Conservation (phyloP, 2,113 vertebrate genomes). For the Toxotes jaculatrix region DNA sequence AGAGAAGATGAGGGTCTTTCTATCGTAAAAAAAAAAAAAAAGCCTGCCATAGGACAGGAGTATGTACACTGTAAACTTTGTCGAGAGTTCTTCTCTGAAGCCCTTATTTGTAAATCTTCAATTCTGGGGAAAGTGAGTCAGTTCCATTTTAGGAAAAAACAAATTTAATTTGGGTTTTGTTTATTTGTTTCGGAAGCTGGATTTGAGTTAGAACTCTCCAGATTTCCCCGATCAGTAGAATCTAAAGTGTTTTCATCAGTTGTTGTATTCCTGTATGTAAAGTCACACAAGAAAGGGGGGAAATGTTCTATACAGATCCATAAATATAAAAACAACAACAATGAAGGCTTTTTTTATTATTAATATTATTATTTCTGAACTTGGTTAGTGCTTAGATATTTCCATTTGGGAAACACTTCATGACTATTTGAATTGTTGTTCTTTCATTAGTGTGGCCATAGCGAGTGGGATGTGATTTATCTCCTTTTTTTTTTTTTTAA, state of each 20-base stretch:
- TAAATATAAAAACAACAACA: constrained; percentile 90
- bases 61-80: constrained; percentile 99
- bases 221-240: constrained; percentile 89
- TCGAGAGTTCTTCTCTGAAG: constrained; percentile 88
- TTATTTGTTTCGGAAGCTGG: constrained; percentile 88
- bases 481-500: constrained; percentile 81
- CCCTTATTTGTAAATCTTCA: constrained; percentile 94
- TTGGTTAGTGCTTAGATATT: constrained; percentile 93
- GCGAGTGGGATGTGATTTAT: constrained; percentile 90
- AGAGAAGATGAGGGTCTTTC: constrained; percentile 91
- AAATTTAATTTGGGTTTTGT: constrained; percentile 37
- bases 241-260: constrained; percentile 86
- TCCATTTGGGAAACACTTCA: constrained; percentile 93
- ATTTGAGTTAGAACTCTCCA: constrained; percentile 99
- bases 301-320: constrained; percentile 90
- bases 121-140: constrained; percentile 89
- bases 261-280: constrained; percentile 91
- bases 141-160: constrained; percentile 90
- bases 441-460: constrained; percentile 95
- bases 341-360: constrained; percentile 92
- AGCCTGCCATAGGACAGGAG: constrained; percentile 95
- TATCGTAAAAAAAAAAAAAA: constrained; percentile 80
- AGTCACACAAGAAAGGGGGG: constrained; percentile 74
- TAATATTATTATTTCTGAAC: constrained; percentile 81
- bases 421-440: constrained; percentile 93